Conservation (phyloP, 2,888 invertebrate species). For the Nomada ruficornis region DNA sequence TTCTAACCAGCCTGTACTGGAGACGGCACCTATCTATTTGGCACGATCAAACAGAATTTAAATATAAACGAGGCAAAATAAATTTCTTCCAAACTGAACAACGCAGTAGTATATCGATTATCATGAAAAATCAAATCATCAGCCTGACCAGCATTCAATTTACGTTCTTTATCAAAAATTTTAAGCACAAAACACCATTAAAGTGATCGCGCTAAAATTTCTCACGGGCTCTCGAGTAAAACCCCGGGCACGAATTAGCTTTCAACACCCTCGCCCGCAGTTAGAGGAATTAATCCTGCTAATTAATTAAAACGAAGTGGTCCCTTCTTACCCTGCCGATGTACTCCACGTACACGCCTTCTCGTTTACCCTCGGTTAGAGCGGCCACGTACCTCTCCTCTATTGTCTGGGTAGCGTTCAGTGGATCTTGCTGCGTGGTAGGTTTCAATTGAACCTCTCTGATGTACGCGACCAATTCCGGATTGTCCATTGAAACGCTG, state of each 20-base stretch:
- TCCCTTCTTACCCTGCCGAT: slow-evolving; percentile 76
- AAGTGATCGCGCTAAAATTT: no score
- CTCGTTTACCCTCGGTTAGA: slow-evolving; percentile 84
- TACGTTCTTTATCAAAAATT: no score
- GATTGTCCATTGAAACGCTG: slow-evolving; percentile 90
- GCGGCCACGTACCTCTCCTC: slow-evolving; percentile 85
- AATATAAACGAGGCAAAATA: background rate
- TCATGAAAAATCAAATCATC: no score
- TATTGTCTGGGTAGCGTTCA: slow-evolving; percentile 83
- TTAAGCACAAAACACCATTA: no score
- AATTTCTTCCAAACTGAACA: no score
- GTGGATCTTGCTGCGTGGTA: slow-evolving; percentile 76
- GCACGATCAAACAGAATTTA: background rate
- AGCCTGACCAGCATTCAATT: no score
- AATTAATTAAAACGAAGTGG: no score
- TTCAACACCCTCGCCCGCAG: no score
- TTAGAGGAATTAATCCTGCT: no score
- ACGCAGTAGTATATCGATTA: no score
- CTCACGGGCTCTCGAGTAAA: no score
- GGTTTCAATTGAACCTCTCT: slow-evolving; percentile 88
- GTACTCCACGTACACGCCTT: slow-evolving; percentile 81
- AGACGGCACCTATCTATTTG: slow-evolving; percentile 88
- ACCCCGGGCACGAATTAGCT: no score
- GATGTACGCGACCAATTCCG: slow-evolving; percentile 90
- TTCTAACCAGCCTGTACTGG: slow-evolving; percentile 90